A percentile compares a stretch with the other conserved stretches of the same genome.
These are phyloP conservation scores for Danio kyathit DNA, from an alignment of 2,797 vertebrate genomes.

Conservation along the genomic window DNA sequence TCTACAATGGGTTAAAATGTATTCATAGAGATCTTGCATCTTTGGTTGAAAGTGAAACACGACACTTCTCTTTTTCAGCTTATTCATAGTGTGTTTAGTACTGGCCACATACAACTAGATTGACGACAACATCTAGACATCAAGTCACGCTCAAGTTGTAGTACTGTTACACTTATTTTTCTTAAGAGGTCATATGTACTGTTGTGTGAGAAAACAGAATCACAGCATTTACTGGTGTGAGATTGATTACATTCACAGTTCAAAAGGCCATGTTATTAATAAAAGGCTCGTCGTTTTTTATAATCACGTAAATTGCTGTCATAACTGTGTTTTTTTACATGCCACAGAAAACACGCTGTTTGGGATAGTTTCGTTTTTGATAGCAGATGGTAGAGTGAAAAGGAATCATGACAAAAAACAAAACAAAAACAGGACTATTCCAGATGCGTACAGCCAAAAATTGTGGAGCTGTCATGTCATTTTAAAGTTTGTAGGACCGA, in stretches of 20 bases:
- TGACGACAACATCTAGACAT: not conserved
- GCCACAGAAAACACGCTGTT: not conserved
- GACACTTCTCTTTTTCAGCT: slow-evolving; percentile 42
- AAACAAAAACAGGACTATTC: slow-evolving; percentile 6
- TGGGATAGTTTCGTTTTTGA: not conserved
- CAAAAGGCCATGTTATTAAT: not conserved
- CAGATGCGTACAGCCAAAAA: slow-evolving; percentile 3
- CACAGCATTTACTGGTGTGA: not conserved
- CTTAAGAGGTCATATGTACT: not conserved
- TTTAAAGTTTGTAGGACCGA: not conserved
- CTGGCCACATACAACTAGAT: not conserved
- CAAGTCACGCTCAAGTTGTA: not conserved
- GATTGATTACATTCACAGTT: not conserved
- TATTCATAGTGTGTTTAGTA: slow-evolving; percentile 41
- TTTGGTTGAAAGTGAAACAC: slow-evolving; percentile 49
- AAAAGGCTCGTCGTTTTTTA: not conserved
- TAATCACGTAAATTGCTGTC: not conserved
- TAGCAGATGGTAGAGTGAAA: slow-evolving; percentile 26
- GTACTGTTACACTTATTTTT: not conserved
- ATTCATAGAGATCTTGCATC: slow-evolving; percentile 10
- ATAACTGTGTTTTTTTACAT: not conserved
- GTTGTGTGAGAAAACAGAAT: not conserved
- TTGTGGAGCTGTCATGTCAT: slow-evolving; percentile 11
- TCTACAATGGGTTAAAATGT: not conserved
- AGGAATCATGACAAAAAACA: not conserved